These are phyloP conservation scores for Gandaritis pyraliata DNA, from an alignment of 2,888 invertebrate genomes.

Conservation along the genomic window DNA sequence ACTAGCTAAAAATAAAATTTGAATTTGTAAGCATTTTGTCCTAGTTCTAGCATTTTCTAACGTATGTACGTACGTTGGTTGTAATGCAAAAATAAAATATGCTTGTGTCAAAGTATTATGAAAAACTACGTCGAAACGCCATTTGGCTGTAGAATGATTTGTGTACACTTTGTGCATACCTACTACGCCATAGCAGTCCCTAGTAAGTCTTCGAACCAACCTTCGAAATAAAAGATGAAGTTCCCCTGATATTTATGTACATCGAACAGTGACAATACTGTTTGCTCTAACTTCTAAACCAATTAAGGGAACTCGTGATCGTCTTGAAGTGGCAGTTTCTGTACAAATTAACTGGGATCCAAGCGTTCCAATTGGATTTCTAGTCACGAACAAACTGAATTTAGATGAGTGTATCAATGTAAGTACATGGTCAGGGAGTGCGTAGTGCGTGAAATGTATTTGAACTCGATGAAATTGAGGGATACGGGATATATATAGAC, in stretches of 20 bases:
- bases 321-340: conserved; percentile 65
- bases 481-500: conserved; percentile 40
- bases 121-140: too few species aligned
- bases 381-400: conserved; percentile 73
- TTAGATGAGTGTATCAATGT: conserved; percentile 76
- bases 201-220: background rate
- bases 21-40: background rate
- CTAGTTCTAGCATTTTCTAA: too few species aligned
- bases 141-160: too few species aligned
- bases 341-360: conserved; percentile 67
- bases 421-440: conserved; percentile 58
- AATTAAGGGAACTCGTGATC: conserved; percentile 65
- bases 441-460: conserved; percentile 53
- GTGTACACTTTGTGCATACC: background rate
- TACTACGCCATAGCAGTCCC: background rate
- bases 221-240: background rate
- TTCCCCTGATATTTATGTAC: conserved; percentile 46
- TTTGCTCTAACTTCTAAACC: conserved; percentile 60
- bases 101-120: too few species aligned
- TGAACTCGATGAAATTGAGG: conserved; percentile 59
- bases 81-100: too few species aligned
- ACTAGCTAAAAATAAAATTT: background rate
- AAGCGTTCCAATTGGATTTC: conserved; percentile 62
- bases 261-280: conserved; percentile 53
- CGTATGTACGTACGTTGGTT: too few species aligned